phyloP scores from a whole-genome alignment of 2,888 invertebrate species.

The Acronicta aceris region DNA sequence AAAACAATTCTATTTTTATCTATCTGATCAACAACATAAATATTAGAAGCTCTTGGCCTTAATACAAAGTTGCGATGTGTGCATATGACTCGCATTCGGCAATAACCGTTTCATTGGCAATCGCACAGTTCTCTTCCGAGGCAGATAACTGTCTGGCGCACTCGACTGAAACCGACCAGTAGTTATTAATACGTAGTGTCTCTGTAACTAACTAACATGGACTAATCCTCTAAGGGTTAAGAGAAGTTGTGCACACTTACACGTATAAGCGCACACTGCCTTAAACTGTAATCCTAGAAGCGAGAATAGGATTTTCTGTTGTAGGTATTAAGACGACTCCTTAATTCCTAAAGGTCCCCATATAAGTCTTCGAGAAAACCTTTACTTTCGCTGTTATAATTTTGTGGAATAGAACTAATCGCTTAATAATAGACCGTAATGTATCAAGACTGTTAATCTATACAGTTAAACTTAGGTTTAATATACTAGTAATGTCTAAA shows the following conservation, averaged over 20 bases:
- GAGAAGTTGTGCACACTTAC: too few relatives aligned
- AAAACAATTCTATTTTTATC: not conserved
- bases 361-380: not conserved
- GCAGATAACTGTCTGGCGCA: constrained; percentile 67
- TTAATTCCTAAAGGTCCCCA: too few relatives aligned
- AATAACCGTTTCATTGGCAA: constrained; percentile 70
- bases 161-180: constrained; percentile 38
- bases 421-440: not conserved
- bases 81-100: constrained; percentile 60
- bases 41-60: constrained; percentile 28
- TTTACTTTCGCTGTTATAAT: not conserved
- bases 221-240: constrained; percentile 24
- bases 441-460: too few relatives aligned
- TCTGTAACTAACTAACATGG: constrained; percentile 9
- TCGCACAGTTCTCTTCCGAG: constrained; percentile 64
- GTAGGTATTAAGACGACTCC: too few relatives aligned
- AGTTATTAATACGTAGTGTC: constrained; percentile 35
- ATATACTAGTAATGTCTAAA: too few relatives aligned
- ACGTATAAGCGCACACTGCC: too few relatives aligned
- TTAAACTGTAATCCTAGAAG: too few relatives aligned
- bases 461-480: too few relatives aligned
- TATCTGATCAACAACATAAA: constrained; percentile 8
- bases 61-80: constrained; percentile 36
- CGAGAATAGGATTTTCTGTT: too few relatives aligned
- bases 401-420: not conserved